phyloP scores from a whole-genome alignment of 2,113 vertebrate species.

The human region GRCh38 chr1:6641501-6642000 shows the following conservation, averaged over 20 bases:
- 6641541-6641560: background rate
- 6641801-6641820: background rate
- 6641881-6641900: background rate
- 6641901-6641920: accelerated
- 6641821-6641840: background rate
- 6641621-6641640: background rate
- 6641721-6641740: no score
- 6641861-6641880: background rate
- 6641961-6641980: background rate
- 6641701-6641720: background rate
- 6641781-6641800: background rate
- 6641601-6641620: background rate
- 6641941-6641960: background rate
- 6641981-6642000: background rate
- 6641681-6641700: no score
- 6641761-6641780: background rate
- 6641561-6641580: background rate
- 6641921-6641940: background rate
- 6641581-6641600: background rate
- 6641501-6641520: background rate
- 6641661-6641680: no score
- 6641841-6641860: background rate
- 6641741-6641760: background rate
- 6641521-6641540: background rate
- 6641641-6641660: background rate